Evolutionary conservation across 2,113 vertebrate species (phyloP), one percentile per base, ranked within the genome.

Genomic region (Dinomys branickii): DNA sequence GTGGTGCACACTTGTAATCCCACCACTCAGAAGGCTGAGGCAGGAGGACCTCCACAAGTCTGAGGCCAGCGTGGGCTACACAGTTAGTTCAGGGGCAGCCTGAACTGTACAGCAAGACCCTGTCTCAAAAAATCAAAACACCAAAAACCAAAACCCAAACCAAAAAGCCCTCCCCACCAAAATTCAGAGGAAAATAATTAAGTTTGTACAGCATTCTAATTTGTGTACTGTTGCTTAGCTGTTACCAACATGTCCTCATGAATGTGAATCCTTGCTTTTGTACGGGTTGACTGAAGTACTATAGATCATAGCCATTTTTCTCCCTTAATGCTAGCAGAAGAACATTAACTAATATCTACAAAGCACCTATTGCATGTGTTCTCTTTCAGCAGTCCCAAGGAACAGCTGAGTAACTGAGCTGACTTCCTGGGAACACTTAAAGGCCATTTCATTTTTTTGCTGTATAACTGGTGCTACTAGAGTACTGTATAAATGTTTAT

Each of bases 141-240:
- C 47, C 47, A 50, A 50, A 50, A 50, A 50, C 47, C 47, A 50
- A 50, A 50, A 50, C 47, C 47, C 5, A 50, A 50, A 50, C 47
- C 47, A 50, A 50, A 50, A 50, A 50, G 9, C 47, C 47, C 47
- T 50, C 47, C 47, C 47, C 47, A 50, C 47, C 47, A 50, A 50
- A 47, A 38, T 10, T 28, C 30, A 2, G 0, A 13, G 86, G 11
- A 26, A 69, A 61, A n/a, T 61, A 65, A 44, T 33, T 38, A n/a
- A 65, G 52, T 12, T 5, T 61, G 38, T 33, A 3, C 0, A 4
- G 13, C 80, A 24, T 22, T 12, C 58, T n/a, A 5, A 38, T 22
- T 10, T 33, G 30, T 33, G 17, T 0, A 2, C 17, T 24, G 5
- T 0, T 26, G 38, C 7, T 13, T 8, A 19, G 24, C 52, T 12